Conservation (phyloP, 2,888 invertebrate species). For the Liodrosophila aerea region DNA sequence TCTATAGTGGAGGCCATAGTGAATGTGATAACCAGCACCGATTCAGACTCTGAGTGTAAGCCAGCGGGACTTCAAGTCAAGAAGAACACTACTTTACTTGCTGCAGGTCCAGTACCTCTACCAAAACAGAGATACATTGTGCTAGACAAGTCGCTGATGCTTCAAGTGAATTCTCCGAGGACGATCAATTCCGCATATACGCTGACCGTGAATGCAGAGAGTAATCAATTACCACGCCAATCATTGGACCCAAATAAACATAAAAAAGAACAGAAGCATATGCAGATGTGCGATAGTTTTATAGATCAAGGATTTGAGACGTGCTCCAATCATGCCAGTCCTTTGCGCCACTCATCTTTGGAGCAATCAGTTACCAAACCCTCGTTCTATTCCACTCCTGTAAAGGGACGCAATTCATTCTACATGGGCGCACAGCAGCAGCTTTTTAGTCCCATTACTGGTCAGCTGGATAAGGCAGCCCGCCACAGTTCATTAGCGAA, state of each 20-base stretch:
- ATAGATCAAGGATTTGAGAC: slow-evolving; percentile 81
- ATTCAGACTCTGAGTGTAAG: slow-evolving; percentile 76
- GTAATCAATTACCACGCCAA: slow-evolving; percentile 61
- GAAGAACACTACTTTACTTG: slow-evolving; percentile 46
- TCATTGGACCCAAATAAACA: slow-evolving; percentile 44
- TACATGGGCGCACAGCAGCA: slow-evolving; percentile 47
- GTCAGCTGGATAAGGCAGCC: slow-evolving; percentile 50
- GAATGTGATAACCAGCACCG: slow-evolving; percentile 68
- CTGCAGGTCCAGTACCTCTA: not conserved
- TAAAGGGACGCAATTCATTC: slow-evolving; percentile 43
- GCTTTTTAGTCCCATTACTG: slow-evolving; percentile 69
- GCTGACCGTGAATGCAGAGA: slow-evolving; percentile 69
- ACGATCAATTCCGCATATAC: slow-evolving; percentile 79
- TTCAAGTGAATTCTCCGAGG: slow-evolving; percentile 71
- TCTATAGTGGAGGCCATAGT: slow-evolving; percentile 69
- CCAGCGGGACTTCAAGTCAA: slow-evolving; percentile 26
- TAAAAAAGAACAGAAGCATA: not conserved
- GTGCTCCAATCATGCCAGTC: slow-evolving; percentile 74
- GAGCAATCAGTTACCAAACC: slow-evolving; percentile 31
- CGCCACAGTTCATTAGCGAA: slow-evolving; percentile 76
- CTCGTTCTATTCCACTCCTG: slow-evolving; percentile 73
- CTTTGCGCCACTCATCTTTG: slow-evolving; percentile 51
- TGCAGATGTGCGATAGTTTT: slow-evolving; percentile 58
- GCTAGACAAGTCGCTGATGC: slow-evolving; percentile 64
- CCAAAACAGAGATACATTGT: slow-evolving; percentile 59